Percentiles rank a stretch among this genome's conserved stretches.
Evolutionary conservation across 2,113 vertebrate genomes (phyloP).

Genomic region (Butorides virescens): DNA sequence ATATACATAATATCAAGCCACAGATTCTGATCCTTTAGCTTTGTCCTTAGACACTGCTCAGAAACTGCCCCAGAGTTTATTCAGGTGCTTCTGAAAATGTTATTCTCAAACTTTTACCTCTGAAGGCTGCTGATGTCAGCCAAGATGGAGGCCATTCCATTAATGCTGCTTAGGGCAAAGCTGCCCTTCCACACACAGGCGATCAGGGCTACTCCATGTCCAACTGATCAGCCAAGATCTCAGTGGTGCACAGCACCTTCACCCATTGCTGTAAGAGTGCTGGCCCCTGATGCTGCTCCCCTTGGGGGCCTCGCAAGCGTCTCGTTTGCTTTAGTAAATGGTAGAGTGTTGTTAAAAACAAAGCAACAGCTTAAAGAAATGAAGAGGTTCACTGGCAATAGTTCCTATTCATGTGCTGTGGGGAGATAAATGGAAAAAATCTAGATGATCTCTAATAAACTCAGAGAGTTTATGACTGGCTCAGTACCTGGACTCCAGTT

Average conservation of each 20-base stretch:
- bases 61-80: neutral
- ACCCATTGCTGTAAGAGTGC: rapidly evolving
- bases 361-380: neutral
- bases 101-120: neutral
- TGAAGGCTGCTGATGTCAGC: neutral
- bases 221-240: neutral
- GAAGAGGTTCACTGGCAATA: neutral
- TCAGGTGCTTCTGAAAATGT: neutral
- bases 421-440: neutral
- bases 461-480: neutral
- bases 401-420: neutral
- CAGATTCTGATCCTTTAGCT: neutral
- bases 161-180: neutral
- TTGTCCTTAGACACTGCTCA: neutral
- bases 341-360: neutral
- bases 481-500: neutral
- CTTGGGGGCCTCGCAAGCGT: neutral
- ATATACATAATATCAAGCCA: neutral
- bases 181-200: neutral
- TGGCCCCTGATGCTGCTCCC: neutral
- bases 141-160: neutral
- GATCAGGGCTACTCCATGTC: neutral
- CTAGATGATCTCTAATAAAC: neutral
- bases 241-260: neutral
- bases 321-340: neutral